phyloP scores from a whole-genome alignment of 2,113 vertebrate genomes.

The Phrynosoma blainvillii region DNA sequence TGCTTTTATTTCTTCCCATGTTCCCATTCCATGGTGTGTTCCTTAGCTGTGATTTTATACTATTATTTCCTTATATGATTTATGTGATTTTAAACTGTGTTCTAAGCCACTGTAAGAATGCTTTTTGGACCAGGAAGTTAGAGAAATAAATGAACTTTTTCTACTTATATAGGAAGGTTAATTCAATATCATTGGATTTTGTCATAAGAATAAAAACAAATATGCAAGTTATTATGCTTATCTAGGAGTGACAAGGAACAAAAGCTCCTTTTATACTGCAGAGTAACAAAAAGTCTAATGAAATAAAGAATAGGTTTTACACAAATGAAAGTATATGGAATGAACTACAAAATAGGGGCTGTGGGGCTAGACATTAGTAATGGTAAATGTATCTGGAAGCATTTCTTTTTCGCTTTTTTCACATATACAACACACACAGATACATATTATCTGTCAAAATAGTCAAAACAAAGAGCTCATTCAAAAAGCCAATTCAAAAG shows the following conservation, averaged over 20 bases:
- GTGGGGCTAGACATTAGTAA: neutral
- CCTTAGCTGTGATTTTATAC: neutral
- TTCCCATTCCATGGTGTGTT: neutral
- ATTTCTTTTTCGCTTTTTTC: neutral
- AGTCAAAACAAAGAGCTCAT: neutral
- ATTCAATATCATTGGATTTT: neutral
- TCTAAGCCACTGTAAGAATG: neutral
- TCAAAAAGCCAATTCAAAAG: neutral
- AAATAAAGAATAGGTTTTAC: neutral
- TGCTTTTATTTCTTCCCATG: neutral
- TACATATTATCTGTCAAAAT: neutral
- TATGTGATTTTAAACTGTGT: neutral
- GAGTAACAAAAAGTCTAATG: too few relatives aligned
- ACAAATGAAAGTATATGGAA: neutral
- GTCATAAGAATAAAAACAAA: neutral
- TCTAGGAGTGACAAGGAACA: neutral
- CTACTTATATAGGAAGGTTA: neutral
- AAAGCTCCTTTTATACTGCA: neutral
- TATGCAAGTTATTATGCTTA: neutral
- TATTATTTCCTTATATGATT: neutral
- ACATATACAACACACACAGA: neutral
- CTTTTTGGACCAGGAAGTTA: neutral
- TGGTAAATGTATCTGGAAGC: neutral
- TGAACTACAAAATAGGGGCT: neutral
- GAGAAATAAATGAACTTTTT: neutral